A percentile compares a stretch with the other conserved stretches of the same genome.
These are phyloP conservation scores for Drosophila pseudoobscura DNA, from an alignment of 1,140 invertebrate genomes.

Conservation along the genomic window DNA sequence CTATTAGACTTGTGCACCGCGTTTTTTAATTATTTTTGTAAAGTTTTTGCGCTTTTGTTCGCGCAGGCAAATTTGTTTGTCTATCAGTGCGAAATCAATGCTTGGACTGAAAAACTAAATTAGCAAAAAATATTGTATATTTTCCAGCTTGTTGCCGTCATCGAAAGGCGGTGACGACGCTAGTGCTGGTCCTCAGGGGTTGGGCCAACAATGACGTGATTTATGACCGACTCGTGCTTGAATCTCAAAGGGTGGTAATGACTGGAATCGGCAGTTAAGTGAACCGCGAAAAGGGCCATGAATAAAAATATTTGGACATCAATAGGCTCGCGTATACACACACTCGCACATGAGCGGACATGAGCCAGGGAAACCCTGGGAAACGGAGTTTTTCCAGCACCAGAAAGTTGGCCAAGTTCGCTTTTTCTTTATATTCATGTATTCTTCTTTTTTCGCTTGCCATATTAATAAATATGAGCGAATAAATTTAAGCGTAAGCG, in stretches of 20 bases:
- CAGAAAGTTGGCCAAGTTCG: slow-evolving; percentile 24
- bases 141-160: slow-evolving; percentile 78
- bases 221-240: slow-evolving; percentile 73
- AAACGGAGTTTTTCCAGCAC: slow-evolving; percentile 51
- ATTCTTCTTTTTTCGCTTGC: slow-evolving; percentile 7
- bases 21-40: slow-evolving; percentile 34
- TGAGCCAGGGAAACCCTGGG: slow-evolving; percentile 45
- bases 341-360: slow-evolving; percentile 42
- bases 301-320: slow-evolving; percentile 82
- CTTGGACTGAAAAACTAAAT: slow-evolving; percentile 48
- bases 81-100: slow-evolving; percentile 26
- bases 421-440: slow-evolving; percentile 25
- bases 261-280: slow-evolving; percentile 74
- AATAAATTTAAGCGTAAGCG: slow-evolving; percentile 69
- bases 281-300: slow-evolving; percentile 79
- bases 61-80: slow-evolving; percentile 44
- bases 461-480: slow-evolving; percentile 33
- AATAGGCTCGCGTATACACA: slow-evolving; percentile 44
- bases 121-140: slow-evolving; percentile 49
- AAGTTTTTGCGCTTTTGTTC: slow-evolving; percentile 19
- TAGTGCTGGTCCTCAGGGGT: neutral
- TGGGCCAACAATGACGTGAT: slow-evolving; percentile 71
- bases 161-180: slow-evolving; percentile 8
- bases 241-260: slow-evolving; percentile 65
- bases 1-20: slow-evolving; percentile 6